phyloP scores from a whole-genome alignment of 2,797 vertebrate species.

The Enteromius radiatus region DNA sequence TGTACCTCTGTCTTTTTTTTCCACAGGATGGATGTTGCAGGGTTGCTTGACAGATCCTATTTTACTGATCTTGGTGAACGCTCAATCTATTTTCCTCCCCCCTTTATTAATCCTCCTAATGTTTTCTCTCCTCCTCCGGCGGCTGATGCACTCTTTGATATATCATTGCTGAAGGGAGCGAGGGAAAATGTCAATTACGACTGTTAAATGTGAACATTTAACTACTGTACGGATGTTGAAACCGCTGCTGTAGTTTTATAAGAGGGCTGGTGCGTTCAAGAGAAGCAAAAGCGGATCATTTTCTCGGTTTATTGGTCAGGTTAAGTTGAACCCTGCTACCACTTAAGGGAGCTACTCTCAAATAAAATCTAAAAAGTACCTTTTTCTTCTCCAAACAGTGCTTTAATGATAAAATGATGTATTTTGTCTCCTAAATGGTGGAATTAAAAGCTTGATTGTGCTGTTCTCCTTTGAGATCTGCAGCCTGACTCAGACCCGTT shows the following conservation, averaged over 20 bases:
- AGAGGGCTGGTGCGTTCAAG: background rate
- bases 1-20: slow-evolving; percentile 41
- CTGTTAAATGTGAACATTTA: slow-evolving; percentile 49
- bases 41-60: slow-evolving; percentile 61
- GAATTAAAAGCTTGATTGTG: slow-evolving; percentile 5
- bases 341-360: slow-evolving; percentile 21
- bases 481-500: slow-evolving; percentile 75
- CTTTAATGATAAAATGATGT: slow-evolving; percentile 1
- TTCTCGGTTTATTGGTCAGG: slow-evolving; percentile 34
- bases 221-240: slow-evolving; percentile 35
- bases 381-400: background rate
- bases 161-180: slow-evolving; percentile 58
- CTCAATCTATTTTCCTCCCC: slow-evolving; percentile 56
- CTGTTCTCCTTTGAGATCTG: slow-evolving; percentile 57
- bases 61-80: slow-evolving; percentile 59
- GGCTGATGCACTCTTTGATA: slow-evolving; percentile 56
- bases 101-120: slow-evolving; percentile 63
- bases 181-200: slow-evolving; percentile 48
- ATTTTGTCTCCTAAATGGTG: slow-evolving; percentile 13
- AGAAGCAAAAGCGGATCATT: slow-evolving; percentile 10
- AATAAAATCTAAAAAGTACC: slow-evolving; percentile 24
- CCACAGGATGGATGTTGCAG: slow-evolving; percentile 44
- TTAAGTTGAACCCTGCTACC: slow-evolving; percentile 21
- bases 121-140: slow-evolving; percentile 57
- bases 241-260: slow-evolving; percentile 13